Conservation (phyloP, 2,797 vertebrate species). For the Corythornis leucogaster region DNA sequence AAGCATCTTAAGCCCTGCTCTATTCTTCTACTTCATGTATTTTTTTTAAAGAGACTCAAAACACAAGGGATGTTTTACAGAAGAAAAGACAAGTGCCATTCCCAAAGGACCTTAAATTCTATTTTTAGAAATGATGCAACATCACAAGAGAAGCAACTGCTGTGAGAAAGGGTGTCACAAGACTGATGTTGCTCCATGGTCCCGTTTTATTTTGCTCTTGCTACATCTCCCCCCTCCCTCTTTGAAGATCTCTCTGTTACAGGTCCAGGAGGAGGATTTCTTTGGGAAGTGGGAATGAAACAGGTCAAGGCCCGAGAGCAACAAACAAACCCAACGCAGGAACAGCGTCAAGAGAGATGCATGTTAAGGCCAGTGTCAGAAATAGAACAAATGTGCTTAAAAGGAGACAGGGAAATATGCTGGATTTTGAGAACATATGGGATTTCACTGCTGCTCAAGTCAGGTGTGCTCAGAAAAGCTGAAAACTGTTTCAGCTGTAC, state of each 20-base stretch:
- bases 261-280: neutral
- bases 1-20: neutral
- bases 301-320: neutral
- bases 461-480: neutral
- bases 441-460: neutral
- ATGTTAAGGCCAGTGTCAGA: neutral
- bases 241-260: neutral
- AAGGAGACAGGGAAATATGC: neutral
- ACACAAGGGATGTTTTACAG: neutral
- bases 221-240: neutral
- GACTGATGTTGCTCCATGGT: neutral
- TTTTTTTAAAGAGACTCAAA: neutral
- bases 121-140: slow-evolving; percentile 30
- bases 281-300: neutral
- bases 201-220: neutral
- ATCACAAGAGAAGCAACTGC: neutral
- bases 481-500: neutral
- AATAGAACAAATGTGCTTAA: neutral
- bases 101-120: neutral
- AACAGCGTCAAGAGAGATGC: neutral
- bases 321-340: neutral
- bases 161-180: neutral
- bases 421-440: neutral
- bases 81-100: neutral
- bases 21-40: neutral